A percentile compares a stretch with the other conserved stretches of the same genome.
Evolutionary conservation across 2,113 vertebrate species (phyloP).

Genomic region (Xenopus borealis): DNA sequence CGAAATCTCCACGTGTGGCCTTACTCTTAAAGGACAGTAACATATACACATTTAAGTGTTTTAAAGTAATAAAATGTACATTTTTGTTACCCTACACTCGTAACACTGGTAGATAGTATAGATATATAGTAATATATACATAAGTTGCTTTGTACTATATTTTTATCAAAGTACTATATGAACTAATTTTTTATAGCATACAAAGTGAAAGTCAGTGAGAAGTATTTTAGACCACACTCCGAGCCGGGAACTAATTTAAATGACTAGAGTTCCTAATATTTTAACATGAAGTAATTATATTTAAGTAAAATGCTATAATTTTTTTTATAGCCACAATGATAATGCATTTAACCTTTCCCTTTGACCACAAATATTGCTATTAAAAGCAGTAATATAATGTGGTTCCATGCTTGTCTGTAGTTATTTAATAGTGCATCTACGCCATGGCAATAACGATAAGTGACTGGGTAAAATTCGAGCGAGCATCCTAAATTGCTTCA

Average conservation of each 20-base stretch:
- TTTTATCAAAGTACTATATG: constrained; percentile 38
- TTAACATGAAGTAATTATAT: constrained; percentile 23
- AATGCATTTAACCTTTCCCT: too few species aligned
- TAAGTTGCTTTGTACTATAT: constrained; percentile 15
- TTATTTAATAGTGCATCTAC: constrained; percentile 37
- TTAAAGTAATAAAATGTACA: too few species aligned
- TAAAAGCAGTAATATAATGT: constrained; percentile 3
- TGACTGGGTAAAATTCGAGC: too few species aligned
- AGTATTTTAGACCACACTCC: constrained; percentile 34
- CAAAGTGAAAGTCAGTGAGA: constrained; percentile 32
- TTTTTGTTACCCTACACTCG: too few species aligned
- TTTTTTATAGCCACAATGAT: constrained; percentile 7
- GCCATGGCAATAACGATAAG: constrained; percentile 25
- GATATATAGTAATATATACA: too few species aligned
- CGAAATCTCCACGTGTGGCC: too few species aligned
- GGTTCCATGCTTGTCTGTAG: constrained; percentile 11
- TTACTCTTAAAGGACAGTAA: too few species aligned
- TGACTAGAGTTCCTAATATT: constrained; percentile 42
- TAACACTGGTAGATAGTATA: too few species aligned
- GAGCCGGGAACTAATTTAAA: constrained; percentile 36
- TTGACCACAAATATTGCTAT: neutral
- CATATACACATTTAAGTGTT: too few species aligned
- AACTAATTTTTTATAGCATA: constrained; percentile 27
- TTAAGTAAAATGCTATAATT: constrained; percentile 45
- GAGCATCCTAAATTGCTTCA: too few species aligned